phyloP scores from a whole-genome alignment of 2,797 vertebrate species.

The Spinibarbus caldwelli region DNA sequence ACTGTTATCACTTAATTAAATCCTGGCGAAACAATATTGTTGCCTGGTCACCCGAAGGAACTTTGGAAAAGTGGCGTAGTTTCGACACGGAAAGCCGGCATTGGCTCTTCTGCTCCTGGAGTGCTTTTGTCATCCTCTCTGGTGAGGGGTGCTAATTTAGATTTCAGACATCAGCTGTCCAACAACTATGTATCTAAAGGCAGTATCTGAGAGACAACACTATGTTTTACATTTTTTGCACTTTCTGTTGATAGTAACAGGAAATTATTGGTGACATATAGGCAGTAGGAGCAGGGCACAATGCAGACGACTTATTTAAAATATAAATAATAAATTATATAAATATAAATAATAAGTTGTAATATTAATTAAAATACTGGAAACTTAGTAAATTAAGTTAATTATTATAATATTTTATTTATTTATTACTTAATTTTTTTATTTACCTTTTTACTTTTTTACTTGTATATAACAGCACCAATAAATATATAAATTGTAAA shows the following conservation, averaged over 20 bases:
- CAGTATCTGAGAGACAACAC: conserved; percentile 1
- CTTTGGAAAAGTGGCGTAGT: conserved; percentile 75
- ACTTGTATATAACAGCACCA: neutral
- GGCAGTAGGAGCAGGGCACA: neutral
- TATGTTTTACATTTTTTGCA: conserved; percentile 14
- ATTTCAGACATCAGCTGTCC: conserved; percentile 33
- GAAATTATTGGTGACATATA: neutral
- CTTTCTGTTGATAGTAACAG: neutral
- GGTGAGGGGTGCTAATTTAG: conserved; percentile 38
- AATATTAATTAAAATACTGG: neutral
- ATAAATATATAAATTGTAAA: neutral
- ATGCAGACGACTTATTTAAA: neutral
- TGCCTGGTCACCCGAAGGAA: conserved; percentile 89
- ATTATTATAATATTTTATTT: neutral
- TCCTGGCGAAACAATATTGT: conserved; percentile 91
- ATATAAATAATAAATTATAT: neutral
- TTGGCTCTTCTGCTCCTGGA: conserved; percentile 75
- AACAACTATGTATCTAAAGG: neutral
- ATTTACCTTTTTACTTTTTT: neutral
- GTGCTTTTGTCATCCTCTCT: conserved; percentile 45
- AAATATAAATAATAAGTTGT: neutral
- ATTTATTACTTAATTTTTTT: neutral
- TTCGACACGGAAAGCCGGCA: conserved; percentile 78
- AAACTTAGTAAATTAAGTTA: neutral
- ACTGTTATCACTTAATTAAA: conserved; percentile 97